Conservation (phyloP, 2,797 vertebrate genomes). For the Helarctos malayanus region DNA sequence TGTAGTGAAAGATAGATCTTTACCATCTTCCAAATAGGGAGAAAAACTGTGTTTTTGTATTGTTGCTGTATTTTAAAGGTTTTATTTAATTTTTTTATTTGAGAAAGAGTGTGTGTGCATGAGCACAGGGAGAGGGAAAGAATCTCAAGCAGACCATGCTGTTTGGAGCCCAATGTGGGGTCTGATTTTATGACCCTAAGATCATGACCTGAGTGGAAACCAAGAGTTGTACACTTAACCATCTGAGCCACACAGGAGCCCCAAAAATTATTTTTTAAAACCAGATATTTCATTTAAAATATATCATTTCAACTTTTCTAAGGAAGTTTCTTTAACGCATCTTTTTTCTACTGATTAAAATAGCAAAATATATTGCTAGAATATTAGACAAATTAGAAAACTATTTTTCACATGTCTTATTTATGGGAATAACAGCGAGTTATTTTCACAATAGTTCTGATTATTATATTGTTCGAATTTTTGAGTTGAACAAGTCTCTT, state of each 20-base stretch:
- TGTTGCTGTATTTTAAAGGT: neutral
- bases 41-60: neutral
- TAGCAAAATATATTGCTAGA: neutral
- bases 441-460: constrained; percentile 46
- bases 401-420: neutral
- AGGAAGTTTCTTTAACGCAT: neutral
- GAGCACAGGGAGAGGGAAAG: neutral
- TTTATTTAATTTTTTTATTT: neutral
- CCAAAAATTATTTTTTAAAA: neutral
- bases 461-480: constrained; percentile 45
- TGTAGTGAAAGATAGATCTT: neutral
- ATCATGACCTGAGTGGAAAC: neutral
- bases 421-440: neutral
- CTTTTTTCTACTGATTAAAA: constrained; percentile 22
- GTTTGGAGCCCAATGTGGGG: neutral
- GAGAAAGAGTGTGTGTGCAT: no score
- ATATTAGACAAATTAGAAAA: constrained; percentile 56
- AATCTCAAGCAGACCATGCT: neutral
- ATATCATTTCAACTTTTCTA: neutral
- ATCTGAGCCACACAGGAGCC: neutral
- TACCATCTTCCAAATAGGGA: neutral
- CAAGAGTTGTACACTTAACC: neutral
- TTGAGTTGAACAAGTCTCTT: constrained; percentile 16
- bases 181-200: neutral
- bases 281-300: constrained; percentile 28